Conservation (phyloP, 2,888 invertebrate species). For the Microctonus hyperodae region DNA sequence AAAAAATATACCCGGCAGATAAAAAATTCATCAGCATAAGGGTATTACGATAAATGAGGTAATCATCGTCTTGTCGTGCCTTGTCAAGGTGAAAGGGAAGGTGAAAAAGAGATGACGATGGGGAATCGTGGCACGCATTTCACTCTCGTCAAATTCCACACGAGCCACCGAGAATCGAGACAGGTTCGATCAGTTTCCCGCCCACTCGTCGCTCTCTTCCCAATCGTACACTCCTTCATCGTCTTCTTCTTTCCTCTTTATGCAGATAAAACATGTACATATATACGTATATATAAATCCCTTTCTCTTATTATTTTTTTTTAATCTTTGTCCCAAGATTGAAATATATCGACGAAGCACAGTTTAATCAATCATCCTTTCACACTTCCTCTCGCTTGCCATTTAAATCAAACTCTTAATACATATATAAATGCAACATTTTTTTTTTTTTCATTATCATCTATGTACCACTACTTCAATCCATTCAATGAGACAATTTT, state of each 20-base stretch:
- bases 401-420: conserved; percentile 20
- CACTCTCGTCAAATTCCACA: conserved; percentile 52
- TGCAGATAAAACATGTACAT: neutral
- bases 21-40: neutral
- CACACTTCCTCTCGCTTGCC: conserved; percentile 24
- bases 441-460: no score
- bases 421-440: neutral
- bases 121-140: conserved; percentile 45
- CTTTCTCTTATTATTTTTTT: conserved; percentile 39
- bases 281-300: neutral
- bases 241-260: neutral
- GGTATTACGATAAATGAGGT: neutral
- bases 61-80: neutral
- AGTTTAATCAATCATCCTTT: conserved; percentile 31
- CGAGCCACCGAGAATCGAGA: conserved; percentile 40
- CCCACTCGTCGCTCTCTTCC: conserved; percentile 29
- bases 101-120: neutral
- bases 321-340: conserved; percentile 35
- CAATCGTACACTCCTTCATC: conserved; percentile 14
- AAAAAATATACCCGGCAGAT: neutral
- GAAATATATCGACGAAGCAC: conserved; percentile 29
- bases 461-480: neutral
- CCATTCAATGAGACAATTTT: neutral
- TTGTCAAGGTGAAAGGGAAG: conserved; percentile 1
- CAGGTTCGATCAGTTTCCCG: conserved; percentile 44